Evolutionary conservation across 2,797 vertebrate genomes (phyloP), one percentile per base, ranked within the genome.

Genomic region (Rhinatrema bivittatum): DNA sequence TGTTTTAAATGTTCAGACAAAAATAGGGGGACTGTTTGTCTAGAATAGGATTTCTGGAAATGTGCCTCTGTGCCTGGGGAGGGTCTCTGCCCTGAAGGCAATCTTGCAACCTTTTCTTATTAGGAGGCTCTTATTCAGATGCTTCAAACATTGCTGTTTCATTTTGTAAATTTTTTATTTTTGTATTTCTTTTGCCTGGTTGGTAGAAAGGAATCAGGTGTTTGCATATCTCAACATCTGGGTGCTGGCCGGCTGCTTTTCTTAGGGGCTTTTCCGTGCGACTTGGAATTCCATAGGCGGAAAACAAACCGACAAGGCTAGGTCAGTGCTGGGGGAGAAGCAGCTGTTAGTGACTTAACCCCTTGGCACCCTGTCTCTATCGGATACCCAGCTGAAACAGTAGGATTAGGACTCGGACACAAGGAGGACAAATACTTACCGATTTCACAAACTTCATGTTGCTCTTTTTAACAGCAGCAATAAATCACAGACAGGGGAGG

Each of bases 281-380:
- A 29, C 17, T 16, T 33, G 42, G 34, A 20, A 61, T 25, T 22
- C 26, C 21, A 12, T 23, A 30, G 33, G 25, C 28, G n/a, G 36
- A 26, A 10, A 35, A 16, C 19, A 16, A 11, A 19, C 30, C 16
- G 33, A 36, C 16, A 17, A n/a, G 28, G 18, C 5, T 24, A 16
- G 53, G 36, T 27, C 20, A 56, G 33, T 60, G n/a, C 50, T 37
- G 15, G 19, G 45, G 56, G 40, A 59, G 59, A 67, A 69, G 64
- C 66, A 78, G 83, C 71, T 79, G 72, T 62, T 60, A 49, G 49
- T 34, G 58, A 53, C 51, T 84, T 82, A 77, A 75, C 64, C 68
- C 45, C 18, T 15, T 61, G 75, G 62, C 64, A 69, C 56, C 38
- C 11, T 7, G 39, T 34, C 59, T 65, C 50, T 53, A 65, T 59